Conservation (phyloP, 2,888 invertebrate genomes). For the Tipula vernalis region DNA sequence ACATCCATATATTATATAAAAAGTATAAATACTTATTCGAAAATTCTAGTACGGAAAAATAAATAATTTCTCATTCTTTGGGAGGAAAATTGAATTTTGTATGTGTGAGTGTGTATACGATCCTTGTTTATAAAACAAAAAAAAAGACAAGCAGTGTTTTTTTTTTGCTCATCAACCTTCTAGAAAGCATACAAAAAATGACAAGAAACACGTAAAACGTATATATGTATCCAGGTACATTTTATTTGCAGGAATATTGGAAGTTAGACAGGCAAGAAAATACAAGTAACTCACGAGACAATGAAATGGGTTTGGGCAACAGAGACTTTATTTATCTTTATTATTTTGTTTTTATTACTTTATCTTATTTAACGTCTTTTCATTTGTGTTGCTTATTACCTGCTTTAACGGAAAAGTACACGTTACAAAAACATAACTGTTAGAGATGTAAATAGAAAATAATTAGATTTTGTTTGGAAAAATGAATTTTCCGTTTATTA, state of each 20-base stretch:
- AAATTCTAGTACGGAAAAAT: background rate
- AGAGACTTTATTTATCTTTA: background rate
- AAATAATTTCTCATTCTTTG: background rate
- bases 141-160: background rate
- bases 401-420: background rate
- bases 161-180: background rate
- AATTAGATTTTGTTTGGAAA: background rate
- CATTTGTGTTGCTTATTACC: background rate
- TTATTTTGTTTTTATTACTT: background rate
- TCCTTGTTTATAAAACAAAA: background rate
- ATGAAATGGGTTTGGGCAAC: background rate
- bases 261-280: background rate
- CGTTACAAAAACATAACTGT: background rate
- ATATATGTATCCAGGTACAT: background rate
- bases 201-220: background rate
- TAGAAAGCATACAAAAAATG: background rate
- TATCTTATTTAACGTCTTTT: background rate
- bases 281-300: background rate
- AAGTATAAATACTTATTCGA: background rate
- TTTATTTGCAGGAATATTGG: background rate
- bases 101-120: background rate
- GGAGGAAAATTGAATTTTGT: background rate
- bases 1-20: background rate
- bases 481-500: background rate
- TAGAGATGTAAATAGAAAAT: background rate